phyloP scores from a whole-genome alignment of 2,113 vertebrate species.

The Stegostoma tigrinum region DNA sequence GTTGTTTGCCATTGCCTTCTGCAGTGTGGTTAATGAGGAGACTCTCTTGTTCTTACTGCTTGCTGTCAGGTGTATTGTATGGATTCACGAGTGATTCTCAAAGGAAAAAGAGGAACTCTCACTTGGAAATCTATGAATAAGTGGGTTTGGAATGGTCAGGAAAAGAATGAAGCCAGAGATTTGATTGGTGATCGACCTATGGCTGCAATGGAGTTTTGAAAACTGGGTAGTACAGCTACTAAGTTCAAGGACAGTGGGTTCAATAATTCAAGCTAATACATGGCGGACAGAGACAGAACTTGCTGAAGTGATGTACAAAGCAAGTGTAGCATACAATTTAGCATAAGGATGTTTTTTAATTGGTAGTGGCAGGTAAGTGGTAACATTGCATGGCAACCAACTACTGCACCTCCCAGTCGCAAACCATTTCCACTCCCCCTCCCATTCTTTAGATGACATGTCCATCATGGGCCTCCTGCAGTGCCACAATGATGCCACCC shows the following conservation, averaged over 20 bases:
- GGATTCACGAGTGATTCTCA: no score
- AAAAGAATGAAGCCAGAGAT: not conserved
- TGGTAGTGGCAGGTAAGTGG: not conserved
- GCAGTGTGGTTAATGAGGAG: no score
- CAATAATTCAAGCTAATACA: not conserved
- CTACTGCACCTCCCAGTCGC: no score
- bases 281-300: not conserved
- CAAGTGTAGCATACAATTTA: not conserved
- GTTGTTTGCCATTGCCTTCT: no score
- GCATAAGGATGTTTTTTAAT: not conserved
- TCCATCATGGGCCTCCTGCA: no score
- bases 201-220: not conserved
- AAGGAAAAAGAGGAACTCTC: not conserved
- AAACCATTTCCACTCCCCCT: no score
- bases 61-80: no score
- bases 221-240: constrained; percentile 52
- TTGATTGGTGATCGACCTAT: not conserved
- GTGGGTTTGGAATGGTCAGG: not conserved
- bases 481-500: no score
- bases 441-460: no score
- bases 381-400: no score
- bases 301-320: not conserved
- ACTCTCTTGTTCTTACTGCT: no score
- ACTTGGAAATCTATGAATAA: not conserved
- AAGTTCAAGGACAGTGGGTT: constrained; percentile 47